A percentile compares a stretch with the other conserved stretches of the same genome.
These are phyloP conservation scores for Stegodyphus mimosarum DNA, from an alignment of 1,140 invertebrate species.

Conservation along the genomic window DNA sequence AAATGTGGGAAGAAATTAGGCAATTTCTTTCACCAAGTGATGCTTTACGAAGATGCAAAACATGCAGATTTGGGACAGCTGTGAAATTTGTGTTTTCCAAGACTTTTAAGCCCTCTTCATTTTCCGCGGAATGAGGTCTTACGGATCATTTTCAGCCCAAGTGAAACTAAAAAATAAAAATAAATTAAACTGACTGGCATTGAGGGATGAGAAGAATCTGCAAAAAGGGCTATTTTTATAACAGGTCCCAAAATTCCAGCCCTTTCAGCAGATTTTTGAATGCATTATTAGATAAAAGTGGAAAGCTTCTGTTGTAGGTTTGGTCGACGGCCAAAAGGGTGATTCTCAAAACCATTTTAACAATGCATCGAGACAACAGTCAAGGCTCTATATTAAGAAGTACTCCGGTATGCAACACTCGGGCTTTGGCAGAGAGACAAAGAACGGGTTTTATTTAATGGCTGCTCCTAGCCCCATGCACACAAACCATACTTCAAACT, in stretches of 20 bases:
- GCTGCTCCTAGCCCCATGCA: conserved; percentile 24
- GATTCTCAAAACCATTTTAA: conserved; percentile 60
- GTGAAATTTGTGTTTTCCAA: too few relatives aligned
- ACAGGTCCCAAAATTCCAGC: conserved; percentile 49
- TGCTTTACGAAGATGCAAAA: too few relatives aligned
- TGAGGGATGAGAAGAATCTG: conserved; percentile 55
- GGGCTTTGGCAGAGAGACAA: conserved; percentile 50
- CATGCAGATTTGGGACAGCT: too few relatives aligned
- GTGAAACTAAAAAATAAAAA: conserved; percentile 1
- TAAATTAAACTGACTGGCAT: conserved; percentile 49
- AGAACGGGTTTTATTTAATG: conserved; percentile 57
- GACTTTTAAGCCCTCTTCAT: too few relatives aligned
- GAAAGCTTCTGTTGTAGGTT: conserved; percentile 60
- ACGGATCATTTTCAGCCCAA: too few relatives aligned
- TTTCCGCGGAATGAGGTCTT: too few relatives aligned
- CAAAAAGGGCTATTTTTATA: conserved; percentile 58
- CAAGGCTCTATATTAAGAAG: conserved; percentile 58
- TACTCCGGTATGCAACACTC: conserved; percentile 39
- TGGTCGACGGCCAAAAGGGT: conserved; percentile 56
- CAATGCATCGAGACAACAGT: conserved; percentile 61
- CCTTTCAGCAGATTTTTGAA: conserved; percentile 61
- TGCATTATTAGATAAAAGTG: conserved; percentile 62
- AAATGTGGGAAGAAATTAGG: not conserved
- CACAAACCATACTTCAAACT: conserved; percentile 58
- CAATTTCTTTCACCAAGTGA: not conserved